Conservation (phyloP, 2,888 invertebrate species). For the Agrotis exclamationis region DNA sequence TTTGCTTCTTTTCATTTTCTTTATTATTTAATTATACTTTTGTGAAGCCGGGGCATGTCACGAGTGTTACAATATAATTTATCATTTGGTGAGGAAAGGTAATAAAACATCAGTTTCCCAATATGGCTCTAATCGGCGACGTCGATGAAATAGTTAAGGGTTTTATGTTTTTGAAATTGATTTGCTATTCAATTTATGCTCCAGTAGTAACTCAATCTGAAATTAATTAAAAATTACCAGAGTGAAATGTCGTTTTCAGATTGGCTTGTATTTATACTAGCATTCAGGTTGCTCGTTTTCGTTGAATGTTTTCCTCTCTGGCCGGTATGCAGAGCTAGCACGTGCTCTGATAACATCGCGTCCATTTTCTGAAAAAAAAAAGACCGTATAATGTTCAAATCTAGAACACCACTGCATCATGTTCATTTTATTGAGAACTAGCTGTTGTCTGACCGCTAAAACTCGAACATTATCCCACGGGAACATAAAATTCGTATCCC, state of each 20-base stretch:
- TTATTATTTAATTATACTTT: no score
- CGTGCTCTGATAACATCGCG: conserved; percentile 95
- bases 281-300: conserved; percentile 68
- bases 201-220: background rate
- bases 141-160: background rate
- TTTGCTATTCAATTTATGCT: conserved; percentile 22
- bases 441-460: no score
- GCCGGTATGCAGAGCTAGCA: conserved; percentile 94
- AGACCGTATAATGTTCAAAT: background rate
- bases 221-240: conserved; percentile 70
- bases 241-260: conserved; percentile 78
- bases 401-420: background rate
- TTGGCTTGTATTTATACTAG: conserved; percentile 78
- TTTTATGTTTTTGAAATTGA: conserved; percentile 31
- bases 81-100: background rate
- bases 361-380: conserved; percentile 92
- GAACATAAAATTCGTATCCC: no score
- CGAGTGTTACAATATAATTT: no score
- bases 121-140: background rate
- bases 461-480: no score
- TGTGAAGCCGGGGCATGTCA: no score
- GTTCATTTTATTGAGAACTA: background rate
- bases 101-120: background rate
- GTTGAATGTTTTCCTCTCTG: conserved; percentile 72
- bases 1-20: no score